Percentiles rank a stretch among this genome's conserved stretches.
Conservation (phyloP, 2,113 vertebrate genomes). For the Rhodinocichla rosea region DNA sequence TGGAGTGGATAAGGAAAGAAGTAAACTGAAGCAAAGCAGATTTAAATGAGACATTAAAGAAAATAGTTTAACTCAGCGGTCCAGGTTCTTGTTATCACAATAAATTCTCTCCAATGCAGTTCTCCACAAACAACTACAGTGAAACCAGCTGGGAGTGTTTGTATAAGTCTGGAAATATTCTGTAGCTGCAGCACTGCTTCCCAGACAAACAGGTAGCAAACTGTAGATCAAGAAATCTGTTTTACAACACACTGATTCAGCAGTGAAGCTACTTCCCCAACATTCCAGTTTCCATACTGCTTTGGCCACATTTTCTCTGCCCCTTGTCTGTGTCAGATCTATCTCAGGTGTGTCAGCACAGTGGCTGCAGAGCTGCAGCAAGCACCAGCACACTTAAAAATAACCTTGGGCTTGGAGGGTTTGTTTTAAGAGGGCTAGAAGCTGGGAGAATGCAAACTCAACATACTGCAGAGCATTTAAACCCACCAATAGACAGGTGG, state of each 20-base stretch:
- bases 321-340: not conserved
- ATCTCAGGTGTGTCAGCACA: not conserved
- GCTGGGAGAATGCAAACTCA: not conserved
- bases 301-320: not conserved
- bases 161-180: not conserved
- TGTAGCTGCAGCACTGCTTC: not conserved
- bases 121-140: not conserved
- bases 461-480: not conserved
- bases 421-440: not conserved
- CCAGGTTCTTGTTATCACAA: not conserved
- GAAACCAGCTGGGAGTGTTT: not conserved
- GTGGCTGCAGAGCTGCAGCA: not conserved
- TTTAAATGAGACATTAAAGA: conserved; percentile 8
- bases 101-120: not conserved
- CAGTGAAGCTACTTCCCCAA: not conserved
- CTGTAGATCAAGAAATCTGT: not conserved
- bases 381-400: not conserved
- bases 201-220: not conserved
- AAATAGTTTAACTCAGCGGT: not conserved
- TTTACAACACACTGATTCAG: not conserved
- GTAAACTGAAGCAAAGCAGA: not conserved
- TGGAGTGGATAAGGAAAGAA: not conserved
- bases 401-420: not conserved
- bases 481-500: not conserved
- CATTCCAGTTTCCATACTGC: accelerated